Base-by-base conservation (phyloP, 2,113 vertebrate species). In the Addax nasomaculatus region DNA sequence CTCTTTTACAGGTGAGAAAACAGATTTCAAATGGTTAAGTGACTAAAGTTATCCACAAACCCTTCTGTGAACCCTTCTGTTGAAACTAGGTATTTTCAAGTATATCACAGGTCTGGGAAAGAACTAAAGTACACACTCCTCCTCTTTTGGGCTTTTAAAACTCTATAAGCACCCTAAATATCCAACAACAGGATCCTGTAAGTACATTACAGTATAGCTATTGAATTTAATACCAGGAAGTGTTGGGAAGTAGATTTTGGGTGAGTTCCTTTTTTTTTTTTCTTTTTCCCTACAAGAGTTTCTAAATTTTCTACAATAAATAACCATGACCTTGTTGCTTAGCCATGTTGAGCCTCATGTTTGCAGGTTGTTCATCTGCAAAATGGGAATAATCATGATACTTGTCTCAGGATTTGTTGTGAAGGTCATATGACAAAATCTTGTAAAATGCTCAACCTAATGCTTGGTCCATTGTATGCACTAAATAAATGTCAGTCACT, bases 201-300 rank as follows among this genome's bases (percentile, higher is more conserved):
- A 70, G 62, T 39, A 88, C 17, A 83, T 57, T 30, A 58, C 13
- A 64, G 23, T 17, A 43, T 10, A 87, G 29, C n/a, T 73, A 7
- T 43, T 1, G 1, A 73, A 25, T 73, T 39, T 25, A 73, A 43
- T 73, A 43, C 36, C 23, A 43, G 12, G 2, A 43, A 73, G 21
- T 73, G 2, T 27, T 57, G 39, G 36, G 13, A 84, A 19, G 4
- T n/a, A 76, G 29, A 21, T 30, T 80, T 92, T 62, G 57, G 33
- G 36, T 85, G 11, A 92, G 79, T 76, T 92, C 25, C 5, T 53
- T 17, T 17, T 85, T 93, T 97, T 90, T 96, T 85, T 39, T 85
- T 92, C 16, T 39, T 92, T 87, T 92, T 60, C 25, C n/a, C 39
- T 55, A 39, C 64, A 21, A 67, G 23, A 84, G 33, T 45, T 78